These are phyloP conservation scores for Trachelipus rathkii DNA, from an alignment of 1,140 invertebrate genomes.

Conservation along the genomic window DNA sequence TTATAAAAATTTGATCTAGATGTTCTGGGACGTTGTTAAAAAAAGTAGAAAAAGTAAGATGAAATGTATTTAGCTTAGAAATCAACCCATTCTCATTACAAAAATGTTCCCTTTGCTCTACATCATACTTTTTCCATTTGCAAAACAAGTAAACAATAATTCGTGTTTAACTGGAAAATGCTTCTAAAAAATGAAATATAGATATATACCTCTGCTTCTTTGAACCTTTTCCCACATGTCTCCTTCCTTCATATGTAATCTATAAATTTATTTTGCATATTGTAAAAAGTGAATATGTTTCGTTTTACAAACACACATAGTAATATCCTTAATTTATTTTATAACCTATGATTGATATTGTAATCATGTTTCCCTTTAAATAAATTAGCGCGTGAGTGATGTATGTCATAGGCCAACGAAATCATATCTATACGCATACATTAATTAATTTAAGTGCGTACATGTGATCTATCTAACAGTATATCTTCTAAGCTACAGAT, in stretches of 20 bases:
- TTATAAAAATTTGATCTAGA: background rate
- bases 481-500: too few species aligned
- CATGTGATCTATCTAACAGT: too few species aligned
- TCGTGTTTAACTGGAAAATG: too few species aligned
- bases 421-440: background rate
- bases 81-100: too few species aligned
- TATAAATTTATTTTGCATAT: background rate
- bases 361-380: background rate
- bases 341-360: conserved; percentile 1
- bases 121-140: too few species aligned
- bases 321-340: background rate
- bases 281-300: background rate
- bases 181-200: background rate
- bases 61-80: too few species aligned
- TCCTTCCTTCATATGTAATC: background rate
- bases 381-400: background rate
- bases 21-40: too few species aligned
- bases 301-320: background rate
- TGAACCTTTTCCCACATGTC: background rate
- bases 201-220: background rate
- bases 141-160: too few species aligned
- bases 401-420: background rate
- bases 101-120: too few species aligned
- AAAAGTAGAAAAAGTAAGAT: too few species aligned
- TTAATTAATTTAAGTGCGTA: background rate